Percentiles rank a stretch among this genome's conserved stretches.
phyloP scores from a whole-genome alignment of 2,113 vertebrate genomes.

The Leuciscus idus region DNA sequence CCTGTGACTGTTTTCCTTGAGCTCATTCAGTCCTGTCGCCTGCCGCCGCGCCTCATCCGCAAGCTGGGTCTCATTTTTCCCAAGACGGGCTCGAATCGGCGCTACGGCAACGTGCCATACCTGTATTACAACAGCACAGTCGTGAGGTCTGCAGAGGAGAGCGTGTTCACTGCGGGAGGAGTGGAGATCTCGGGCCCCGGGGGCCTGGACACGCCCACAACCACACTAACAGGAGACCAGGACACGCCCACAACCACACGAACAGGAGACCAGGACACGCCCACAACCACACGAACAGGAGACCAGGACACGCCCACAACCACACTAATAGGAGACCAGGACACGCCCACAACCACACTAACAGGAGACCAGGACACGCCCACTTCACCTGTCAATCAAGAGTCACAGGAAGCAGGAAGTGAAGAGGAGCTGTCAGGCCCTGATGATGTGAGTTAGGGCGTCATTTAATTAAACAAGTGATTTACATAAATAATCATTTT shows the following conservation, averaged over 20 bases:
- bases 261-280: background rate
- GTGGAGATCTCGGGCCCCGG: constrained; percentile 82
- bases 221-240: background rate
- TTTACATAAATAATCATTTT: too few species aligned
- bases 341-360: background rate
- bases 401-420: background rate
- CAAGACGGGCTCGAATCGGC: constrained; percentile 82
- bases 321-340: background rate
- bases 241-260: background rate
- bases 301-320: background rate
- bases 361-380: background rate
- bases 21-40: constrained; percentile 89
- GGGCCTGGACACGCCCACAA: constrained; percentile 41
- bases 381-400: constrained; percentile 4
- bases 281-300: background rate
- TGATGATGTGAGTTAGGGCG: constrained; percentile 82
- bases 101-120: constrained; percentile 93
- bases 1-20: constrained; percentile 86
- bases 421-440: constrained; percentile 73
- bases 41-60: constrained; percentile 87
- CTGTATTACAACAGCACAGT: constrained; percentile 76
- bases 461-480: too few species aligned
- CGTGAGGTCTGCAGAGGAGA: constrained; percentile 70
- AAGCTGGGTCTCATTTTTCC: constrained; percentile 89
- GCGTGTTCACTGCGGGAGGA: constrained; percentile 85